Base-by-base conservation (phyloP, 2,113 vertebrate genomes). In the Chroicocephalus ridibundus region DNA sequence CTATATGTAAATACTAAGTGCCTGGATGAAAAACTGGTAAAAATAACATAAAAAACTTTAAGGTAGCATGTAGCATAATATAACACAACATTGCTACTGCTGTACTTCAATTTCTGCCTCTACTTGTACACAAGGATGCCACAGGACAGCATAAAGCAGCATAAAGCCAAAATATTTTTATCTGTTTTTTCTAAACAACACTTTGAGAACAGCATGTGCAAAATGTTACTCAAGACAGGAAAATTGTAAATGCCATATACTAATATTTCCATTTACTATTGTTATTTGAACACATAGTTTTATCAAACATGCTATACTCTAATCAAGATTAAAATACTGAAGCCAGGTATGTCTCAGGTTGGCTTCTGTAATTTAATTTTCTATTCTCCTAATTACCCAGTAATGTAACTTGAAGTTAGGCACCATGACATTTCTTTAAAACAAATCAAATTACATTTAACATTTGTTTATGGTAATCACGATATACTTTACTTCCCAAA, bases 401-500 rank as follows among this genome's bases (percentile, higher is more conserved):
- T 57, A 87, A 82, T 58, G n/a, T 44, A 94, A 86, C 66, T 91
- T 80, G 46, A 90, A 79, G 25, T 90, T 72, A 88, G 21, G 7
- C 68, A 57, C 18, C 31, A 77, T 71, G 75, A 77, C 42, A 94
- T 96, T 96, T 95, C 51, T 93, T 93, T 74, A 90, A 82, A 92
- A 90, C 2, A 86, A 94, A 93, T 87, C 17, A 91, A 61, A 94
- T 85, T 31, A 82, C 42, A 47, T 60, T 92, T 93, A 94, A 68
- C 10, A 93, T 94, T 95, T 95, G 75, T 92, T 95, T 96, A 93
- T 93, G 86, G 62, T 74, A 90, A 93, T 94, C 38, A 49, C 15
- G 74, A 86, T 42, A 88, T 20, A 47, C 31, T 93, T 91, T 47
- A 82, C n/a, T 90, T 91, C 91, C 64, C 36, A 82, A 94, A 87